Percentiles rank a stretch among this genome's conserved stretches.
Evolutionary conservation across 2,888 invertebrate genomes (phyloP).

Genomic region (Drosophila emarginata): DNA sequence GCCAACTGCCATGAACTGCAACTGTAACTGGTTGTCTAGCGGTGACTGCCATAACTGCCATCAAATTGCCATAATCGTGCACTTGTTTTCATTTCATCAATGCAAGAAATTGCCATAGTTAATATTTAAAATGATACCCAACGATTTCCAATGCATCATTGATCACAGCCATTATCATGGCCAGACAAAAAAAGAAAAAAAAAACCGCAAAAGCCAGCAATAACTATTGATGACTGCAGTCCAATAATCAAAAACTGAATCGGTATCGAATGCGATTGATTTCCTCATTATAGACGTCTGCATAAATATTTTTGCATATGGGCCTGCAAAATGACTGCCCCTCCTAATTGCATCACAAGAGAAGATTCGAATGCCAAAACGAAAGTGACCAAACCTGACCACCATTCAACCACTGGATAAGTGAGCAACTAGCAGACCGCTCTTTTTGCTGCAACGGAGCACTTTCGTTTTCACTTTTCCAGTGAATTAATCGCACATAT

Average conservation of each 20-base stretch:
- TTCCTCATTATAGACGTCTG: constrained; percentile 50
- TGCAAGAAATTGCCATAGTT: constrained; percentile 60
- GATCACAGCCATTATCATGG: constrained; percentile 32
- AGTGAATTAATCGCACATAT: constrained; percentile 69
- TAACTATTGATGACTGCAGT: neutral
- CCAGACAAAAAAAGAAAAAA: constrained; percentile 3
- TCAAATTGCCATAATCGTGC: constrained; percentile 68
- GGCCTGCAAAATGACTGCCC: too few species aligned
- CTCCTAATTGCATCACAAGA: constrained; percentile 57
- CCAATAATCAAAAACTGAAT: neutral
- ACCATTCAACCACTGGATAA: constrained; percentile 28
- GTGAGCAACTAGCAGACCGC: constrained; percentile 29
- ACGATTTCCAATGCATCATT: constrained; percentile 36
- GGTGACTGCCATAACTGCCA: constrained; percentile 53
- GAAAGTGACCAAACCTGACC: constrained; percentile 63
- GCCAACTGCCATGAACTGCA: constrained; percentile 16
- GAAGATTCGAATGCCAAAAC: constrained; percentile 52
- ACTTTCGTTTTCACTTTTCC: constrained; percentile 79
- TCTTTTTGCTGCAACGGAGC: constrained; percentile 57
- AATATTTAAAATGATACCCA: constrained; percentile 36
- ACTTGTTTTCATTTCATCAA: constrained; percentile 65
- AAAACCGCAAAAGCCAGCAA: neutral
- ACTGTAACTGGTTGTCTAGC: constrained; percentile 44
- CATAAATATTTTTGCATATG: constrained; percentile 55
- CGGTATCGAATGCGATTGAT: constrained; percentile 37